Evolutionary conservation across 2,113 vertebrate genomes (phyloP), one percentile per base, ranked within the genome.

Genomic region (Psilopogon haemacephalus): DNA sequence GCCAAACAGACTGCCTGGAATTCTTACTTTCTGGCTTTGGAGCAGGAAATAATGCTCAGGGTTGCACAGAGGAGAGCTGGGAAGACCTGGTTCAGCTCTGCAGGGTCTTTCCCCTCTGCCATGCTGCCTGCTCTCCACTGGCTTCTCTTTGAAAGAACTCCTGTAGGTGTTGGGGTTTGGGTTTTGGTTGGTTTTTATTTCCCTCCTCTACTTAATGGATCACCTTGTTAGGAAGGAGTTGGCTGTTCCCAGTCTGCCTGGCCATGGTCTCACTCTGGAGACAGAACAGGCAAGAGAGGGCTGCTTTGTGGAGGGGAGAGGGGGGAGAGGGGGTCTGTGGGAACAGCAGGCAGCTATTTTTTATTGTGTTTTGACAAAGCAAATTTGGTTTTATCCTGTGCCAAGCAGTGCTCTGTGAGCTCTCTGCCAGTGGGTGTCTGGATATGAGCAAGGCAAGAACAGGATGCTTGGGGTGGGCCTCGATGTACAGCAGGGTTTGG

Each of bases 1-100:
- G n/a, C n/a, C n/a, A n/a, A n/a, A n/a, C n/a, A n/a, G n/a, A 3
- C 92, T 74, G 70, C 60, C 90, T 94, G 95, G 85, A 93, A 91
- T 93, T 96, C n/a, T 91, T 50, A 30, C 33, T 71, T 69, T 48
- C 70, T 81, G 86, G 55, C 46, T 90, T 73, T 30, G 65, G 78
- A 81, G 83, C 69, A 4, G 32, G 59, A 55, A 89, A 64, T 32
- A 48, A 21, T 63, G 46, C 68, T 58, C 33, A 48, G 78, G 26
- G 16, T 33, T 54, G 64, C 65, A 72, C 50, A 84, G 52, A 70
- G 86, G 77, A 79, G 90, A 76, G 59, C 21, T 76, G 44, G 50
- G 73, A 69, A 89, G 88, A 28, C 64, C 69, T 79, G 76, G 44
- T 70, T 32, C 55, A 76, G 72, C 85, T 63, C 1, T 6, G 30